A percentile compares a stretch with the other conserved stretches of the same genome.
Conservation (phyloP, 1,140 invertebrate species). For the Neodiprion pinetum region DNA sequence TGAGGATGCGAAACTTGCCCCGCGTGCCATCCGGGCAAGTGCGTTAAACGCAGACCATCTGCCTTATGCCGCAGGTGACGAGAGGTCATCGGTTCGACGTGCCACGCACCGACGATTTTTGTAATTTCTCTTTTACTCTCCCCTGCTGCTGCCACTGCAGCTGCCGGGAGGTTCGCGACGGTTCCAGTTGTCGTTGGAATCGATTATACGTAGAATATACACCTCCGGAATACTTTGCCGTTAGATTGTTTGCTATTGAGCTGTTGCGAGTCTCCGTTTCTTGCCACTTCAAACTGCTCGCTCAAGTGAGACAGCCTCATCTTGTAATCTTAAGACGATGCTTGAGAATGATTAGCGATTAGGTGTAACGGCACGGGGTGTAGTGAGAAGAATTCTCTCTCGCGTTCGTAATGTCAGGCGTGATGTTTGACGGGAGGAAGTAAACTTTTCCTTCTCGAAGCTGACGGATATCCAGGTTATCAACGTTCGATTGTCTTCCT, state of each 20-base stretch:
- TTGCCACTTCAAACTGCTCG: too few species aligned
- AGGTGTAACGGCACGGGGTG: too few species aligned
- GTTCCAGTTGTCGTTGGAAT: too few species aligned
- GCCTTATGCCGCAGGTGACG: neutral
- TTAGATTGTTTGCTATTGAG: too few species aligned
- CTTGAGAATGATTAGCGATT: too few species aligned
- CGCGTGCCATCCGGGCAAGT: neutral
- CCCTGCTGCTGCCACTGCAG: neutral
- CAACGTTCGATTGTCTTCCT: neutral
- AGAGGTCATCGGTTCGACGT: constrained; percentile 4
- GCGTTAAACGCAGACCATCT: neutral
- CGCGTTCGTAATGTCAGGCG: neutral
- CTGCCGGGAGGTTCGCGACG: too few species aligned
- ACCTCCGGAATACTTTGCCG: too few species aligned
- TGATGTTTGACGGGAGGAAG: neutral
- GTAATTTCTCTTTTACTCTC: constrained; percentile 1
- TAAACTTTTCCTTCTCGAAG: neutral
- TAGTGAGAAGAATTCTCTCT: too few species aligned
- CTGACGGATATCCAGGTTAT: neutral
- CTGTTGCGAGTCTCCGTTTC: too few species aligned
- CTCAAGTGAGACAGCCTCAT: too few species aligned
- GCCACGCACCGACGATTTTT: neutral
- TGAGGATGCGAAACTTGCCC: neutral
- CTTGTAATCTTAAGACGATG: too few species aligned
- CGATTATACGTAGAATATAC: too few species aligned